phyloP scores from a whole-genome alignment of 2,888 invertebrate species.

The Tortricodes alternella region DNA sequence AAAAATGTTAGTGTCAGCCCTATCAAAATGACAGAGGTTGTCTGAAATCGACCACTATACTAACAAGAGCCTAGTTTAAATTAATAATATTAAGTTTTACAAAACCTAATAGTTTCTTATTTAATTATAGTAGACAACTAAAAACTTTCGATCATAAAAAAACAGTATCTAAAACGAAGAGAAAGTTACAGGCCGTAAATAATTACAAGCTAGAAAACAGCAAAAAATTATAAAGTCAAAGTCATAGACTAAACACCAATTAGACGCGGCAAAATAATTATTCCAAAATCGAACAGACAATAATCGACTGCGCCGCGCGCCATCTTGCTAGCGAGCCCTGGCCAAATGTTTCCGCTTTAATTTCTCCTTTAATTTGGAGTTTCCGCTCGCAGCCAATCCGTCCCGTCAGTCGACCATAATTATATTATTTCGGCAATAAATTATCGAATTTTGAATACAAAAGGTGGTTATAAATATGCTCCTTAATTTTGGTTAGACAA shows the following conservation, averaged over 20 bases:
- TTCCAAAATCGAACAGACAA: constrained; percentile 77
- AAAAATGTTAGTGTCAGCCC: not conserved
- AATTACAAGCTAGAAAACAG: constrained; percentile 12
- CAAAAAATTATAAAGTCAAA: constrained; percentile 18
- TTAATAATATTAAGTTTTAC: no score
- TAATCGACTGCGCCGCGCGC: constrained; percentile 66
- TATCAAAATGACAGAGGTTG: not conserved
- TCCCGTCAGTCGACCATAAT: constrained; percentile 79
- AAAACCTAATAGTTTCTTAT: no score
- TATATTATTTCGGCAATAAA: constrained; percentile 83
- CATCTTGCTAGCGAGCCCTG: constrained; percentile 80
- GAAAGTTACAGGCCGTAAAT: constrained; percentile 15
- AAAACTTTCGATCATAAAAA: not conserved
- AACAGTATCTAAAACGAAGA: not conserved
- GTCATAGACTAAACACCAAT: constrained; percentile 54
- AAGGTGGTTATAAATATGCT: constrained; percentile 70
- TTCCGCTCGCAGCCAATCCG: constrained; percentile 80
- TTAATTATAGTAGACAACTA: no score
- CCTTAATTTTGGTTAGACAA: constrained; percentile 71
- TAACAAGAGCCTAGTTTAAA: no score
- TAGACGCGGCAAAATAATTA: constrained; percentile 68
- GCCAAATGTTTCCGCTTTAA: constrained; percentile 83
- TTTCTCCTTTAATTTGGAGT: constrained; percentile 81
- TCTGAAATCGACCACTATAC: no score
- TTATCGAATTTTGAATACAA: constrained; percentile 81